Conservation (phyloP, 2,797 vertebrate genomes). For the Sebastes matsubarae region DNA sequence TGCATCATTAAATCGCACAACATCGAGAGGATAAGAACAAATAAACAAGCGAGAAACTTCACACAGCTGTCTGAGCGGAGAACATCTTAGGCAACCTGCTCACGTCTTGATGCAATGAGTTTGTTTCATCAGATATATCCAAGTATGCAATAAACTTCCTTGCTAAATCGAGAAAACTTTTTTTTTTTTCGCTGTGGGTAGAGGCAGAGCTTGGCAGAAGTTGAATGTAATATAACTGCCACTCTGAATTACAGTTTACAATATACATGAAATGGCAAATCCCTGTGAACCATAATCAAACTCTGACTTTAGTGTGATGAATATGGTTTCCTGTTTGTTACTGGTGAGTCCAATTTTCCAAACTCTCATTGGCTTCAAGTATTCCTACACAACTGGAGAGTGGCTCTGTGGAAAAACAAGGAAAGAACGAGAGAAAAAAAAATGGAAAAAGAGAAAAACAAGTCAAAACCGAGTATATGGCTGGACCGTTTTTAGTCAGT, state of each 20-base stretch:
- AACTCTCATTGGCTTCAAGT: conserved; percentile 14
- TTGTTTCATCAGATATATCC: conserved; percentile 44
- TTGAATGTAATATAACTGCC: conserved; percentile 32
- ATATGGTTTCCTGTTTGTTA: conserved; percentile 60
- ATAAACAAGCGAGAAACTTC: conserved; percentile 2
- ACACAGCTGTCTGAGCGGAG: neutral
- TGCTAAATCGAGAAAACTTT: conserved; percentile 6
- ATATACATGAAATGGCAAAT: conserved; percentile 20
- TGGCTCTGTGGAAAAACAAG: neutral
- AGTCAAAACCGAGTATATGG: neutral
- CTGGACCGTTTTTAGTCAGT: neutral
- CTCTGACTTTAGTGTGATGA: conserved; percentile 40
- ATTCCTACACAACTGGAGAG: neutral
- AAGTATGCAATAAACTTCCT: neutral
- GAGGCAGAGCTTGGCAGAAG: conserved; percentile 4
- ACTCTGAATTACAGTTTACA: conserved; percentile 47
- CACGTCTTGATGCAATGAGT: conserved; percentile 26
- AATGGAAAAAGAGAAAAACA: neutral
- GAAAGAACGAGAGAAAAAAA: neutral
- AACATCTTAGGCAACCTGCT: conserved; percentile 52
- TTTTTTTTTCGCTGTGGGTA: neutral
- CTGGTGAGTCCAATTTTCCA: conserved; percentile 47
- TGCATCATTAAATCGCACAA: conserved; percentile 43
- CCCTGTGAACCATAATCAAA: conserved; percentile 38
- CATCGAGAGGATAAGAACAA: neutral